Evolutionary conservation across 1,140 invertebrate genomes (phyloP).

Genomic region (Aporrectodea caliginosa): DNA sequence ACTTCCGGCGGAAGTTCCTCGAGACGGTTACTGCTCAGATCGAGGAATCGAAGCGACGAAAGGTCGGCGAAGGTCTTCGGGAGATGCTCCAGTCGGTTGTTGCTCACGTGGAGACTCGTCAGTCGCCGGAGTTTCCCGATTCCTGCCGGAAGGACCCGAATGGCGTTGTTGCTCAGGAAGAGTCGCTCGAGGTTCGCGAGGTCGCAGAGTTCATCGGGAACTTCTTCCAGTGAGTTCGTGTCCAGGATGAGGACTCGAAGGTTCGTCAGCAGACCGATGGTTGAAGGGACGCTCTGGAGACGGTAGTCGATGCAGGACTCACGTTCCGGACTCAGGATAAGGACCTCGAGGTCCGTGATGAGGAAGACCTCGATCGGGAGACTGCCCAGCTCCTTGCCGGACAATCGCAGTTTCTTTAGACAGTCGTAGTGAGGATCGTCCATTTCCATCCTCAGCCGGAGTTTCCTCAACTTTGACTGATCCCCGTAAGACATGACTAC

Average conservation of each 20-base stretch:
- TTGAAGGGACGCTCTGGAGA: constrained; percentile 43
- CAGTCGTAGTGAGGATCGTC: constrained; percentile 47
- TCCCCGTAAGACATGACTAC: not conserved
- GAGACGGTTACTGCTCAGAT: constrained; percentile 49
- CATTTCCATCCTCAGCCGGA: constrained; percentile 46
- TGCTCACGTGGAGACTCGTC: constrained; percentile 51
- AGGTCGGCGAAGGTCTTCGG: constrained; percentile 41
- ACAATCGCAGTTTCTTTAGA: constrained; percentile 50
- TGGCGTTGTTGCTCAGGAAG: constrained; percentile 52
- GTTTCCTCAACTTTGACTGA: constrained; percentile 26
- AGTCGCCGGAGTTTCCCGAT: constrained; percentile 47
- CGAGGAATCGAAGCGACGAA: constrained; percentile 48
- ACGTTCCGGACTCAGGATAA: constrained; percentile 55
- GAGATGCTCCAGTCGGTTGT: constrained; percentile 52
- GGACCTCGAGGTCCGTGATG: constrained; percentile 50
- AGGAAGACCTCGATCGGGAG: constrained; percentile 47
- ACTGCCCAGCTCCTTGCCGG: constrained; percentile 44
- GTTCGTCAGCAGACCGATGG: constrained; percentile 49
- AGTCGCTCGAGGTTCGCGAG: constrained; percentile 50
- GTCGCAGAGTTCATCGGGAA: constrained; percentile 48
- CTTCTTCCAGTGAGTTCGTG: constrained; percentile 49
- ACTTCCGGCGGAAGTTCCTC: constrained; percentile 44
- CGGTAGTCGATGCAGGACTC: constrained; percentile 52
- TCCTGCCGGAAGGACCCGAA: constrained; percentile 44
- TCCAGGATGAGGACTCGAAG: constrained; percentile 51